Percentiles rank a stretch among this genome's conserved stretches.
phyloP scores from a whole-genome alignment of 1,140 invertebrate species.

The Thrips palmi region DNA sequence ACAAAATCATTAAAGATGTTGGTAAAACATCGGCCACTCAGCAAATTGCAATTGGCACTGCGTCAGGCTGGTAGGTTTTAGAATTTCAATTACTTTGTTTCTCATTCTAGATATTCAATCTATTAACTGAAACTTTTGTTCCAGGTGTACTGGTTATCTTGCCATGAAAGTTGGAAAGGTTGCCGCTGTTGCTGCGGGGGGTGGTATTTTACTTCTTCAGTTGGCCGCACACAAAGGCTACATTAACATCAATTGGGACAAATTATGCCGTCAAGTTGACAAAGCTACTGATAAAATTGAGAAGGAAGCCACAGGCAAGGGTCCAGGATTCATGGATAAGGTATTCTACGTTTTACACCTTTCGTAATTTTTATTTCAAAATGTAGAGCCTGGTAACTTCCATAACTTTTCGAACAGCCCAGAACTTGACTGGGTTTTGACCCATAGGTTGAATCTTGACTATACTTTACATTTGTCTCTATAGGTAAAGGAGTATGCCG shows the following conservation, averaged over 20 bases:
- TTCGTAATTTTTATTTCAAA: neutral
- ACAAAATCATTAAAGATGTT: conserved; percentile 56
- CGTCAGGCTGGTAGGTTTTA: conserved; percentile 65
- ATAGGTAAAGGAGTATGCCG: conserved; percentile 51
- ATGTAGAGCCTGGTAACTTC: neutral
- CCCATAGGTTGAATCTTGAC: neutral
- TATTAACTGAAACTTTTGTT: conserved; percentile 7
- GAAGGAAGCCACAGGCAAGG: conserved; percentile 49
- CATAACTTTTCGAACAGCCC: neutral
- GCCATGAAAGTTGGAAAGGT: conserved; percentile 84
- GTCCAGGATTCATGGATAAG: conserved; percentile 57
- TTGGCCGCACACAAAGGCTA: conserved; percentile 84
- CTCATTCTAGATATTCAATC: neutral
- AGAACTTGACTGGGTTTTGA: neutral
- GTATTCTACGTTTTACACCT: conserved; percentile 25
- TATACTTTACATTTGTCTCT: conserved; percentile 25
- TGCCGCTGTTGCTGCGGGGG: conserved; percentile 71
- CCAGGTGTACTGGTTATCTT: conserved; percentile 71
- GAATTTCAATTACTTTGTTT: neutral
- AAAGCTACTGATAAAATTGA: conserved; percentile 65
- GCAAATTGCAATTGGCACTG: conserved; percentile 67
- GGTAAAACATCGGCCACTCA: conserved; percentile 67
- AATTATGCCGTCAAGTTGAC: conserved; percentile 62
- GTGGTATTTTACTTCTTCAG: conserved; percentile 74
- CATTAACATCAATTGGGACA: conserved; percentile 78